These are phyloP conservation scores for Actias luna DNA, from an alignment of 2,888 invertebrate genomes.

Conservation along the genomic window DNA sequence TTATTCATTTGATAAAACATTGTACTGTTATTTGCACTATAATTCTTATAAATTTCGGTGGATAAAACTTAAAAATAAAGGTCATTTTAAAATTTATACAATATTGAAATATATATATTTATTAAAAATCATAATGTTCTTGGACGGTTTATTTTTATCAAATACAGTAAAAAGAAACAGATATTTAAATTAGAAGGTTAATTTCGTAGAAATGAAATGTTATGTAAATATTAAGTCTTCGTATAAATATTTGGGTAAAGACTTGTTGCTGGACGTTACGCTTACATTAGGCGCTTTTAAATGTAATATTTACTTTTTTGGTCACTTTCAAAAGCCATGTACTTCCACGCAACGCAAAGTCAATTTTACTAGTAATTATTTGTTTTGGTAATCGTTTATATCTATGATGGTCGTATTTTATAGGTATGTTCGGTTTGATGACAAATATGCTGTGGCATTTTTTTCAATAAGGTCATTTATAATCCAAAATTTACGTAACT, in stretches of 20 bases:
- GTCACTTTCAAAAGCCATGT: slow-evolving; percentile 39
- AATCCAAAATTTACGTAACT: too few relatives aligned
- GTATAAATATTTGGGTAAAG: slow-evolving; percentile 59
- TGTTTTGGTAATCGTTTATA: slow-evolving; percentile 3
- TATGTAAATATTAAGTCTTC: slow-evolving; percentile 59
- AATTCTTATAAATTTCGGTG: too few relatives aligned
- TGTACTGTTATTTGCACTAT: too few relatives aligned
- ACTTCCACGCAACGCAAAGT: slow-evolving; percentile 13
- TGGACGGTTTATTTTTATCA: slow-evolving; percentile 17
- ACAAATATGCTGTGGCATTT: neutral
- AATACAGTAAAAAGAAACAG: slow-evolving; percentile 32
- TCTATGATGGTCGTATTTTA: neutral
- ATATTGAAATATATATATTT: too few relatives aligned
- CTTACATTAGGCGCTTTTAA: slow-evolving; percentile 57
- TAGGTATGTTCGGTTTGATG: neutral
- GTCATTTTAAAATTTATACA: too few relatives aligned
- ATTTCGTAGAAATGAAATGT: slow-evolving; percentile 59
- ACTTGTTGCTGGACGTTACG: slow-evolving; percentile 59
- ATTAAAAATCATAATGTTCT: neutral
- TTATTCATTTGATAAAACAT: neutral
- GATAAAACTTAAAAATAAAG: too few relatives aligned
- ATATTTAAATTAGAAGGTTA: slow-evolving; percentile 48
- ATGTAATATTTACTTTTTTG: slow-evolving; percentile 59
- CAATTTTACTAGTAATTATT: slow-evolving; percentile 2
- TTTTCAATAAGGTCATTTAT: neutral